Conservation (phyloP, 92 coral and sea anemone species). For the Phenganax marumi region DNA sequence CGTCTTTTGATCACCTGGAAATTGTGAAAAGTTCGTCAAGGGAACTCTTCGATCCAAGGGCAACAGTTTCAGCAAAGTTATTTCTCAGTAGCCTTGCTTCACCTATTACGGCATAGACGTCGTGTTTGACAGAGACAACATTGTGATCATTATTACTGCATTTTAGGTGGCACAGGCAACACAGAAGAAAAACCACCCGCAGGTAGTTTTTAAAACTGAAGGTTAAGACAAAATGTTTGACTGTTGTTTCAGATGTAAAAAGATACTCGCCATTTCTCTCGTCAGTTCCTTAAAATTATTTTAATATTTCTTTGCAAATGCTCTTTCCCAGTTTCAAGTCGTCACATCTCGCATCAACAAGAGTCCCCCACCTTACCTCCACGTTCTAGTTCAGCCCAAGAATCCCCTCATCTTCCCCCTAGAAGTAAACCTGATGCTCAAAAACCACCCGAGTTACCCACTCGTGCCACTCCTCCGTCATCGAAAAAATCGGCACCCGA, state of each 20-base stretch:
- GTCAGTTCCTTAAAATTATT: neutral
- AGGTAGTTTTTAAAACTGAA: neutral
- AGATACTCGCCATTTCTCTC: too few relatives aligned
- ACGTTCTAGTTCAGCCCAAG: constrained; percentile 6
- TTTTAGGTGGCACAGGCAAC: too few relatives aligned
- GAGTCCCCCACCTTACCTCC: constrained; percentile 30
- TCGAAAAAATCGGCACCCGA: constrained; percentile 13
- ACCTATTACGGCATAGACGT: too few relatives aligned
- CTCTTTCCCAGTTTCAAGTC: neutral
- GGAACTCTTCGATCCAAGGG: too few relatives aligned
- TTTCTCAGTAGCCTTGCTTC: too few relatives aligned
- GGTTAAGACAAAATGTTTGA: too few relatives aligned
- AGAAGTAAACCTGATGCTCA: constrained; percentile 17
- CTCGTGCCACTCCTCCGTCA: constrained; percentile 33
- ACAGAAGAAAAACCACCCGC: neutral
- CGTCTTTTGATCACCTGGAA: too few relatives aligned
- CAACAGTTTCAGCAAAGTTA: too few relatives aligned
- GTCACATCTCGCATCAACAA: neutral
- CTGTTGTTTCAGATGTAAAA: too few relatives aligned
- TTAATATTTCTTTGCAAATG: neutral
- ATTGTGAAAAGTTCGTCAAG: too few relatives aligned
- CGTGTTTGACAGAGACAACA: too few relatives aligned
- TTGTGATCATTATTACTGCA: too few relatives aligned
- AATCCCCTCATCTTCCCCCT: constrained; percentile 27
- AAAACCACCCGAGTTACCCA: constrained; percentile 20